These are phyloP conservation scores for Erannis defoliaria DNA, from an alignment of 2,888 invertebrate genomes.

Conservation along the genomic window DNA sequence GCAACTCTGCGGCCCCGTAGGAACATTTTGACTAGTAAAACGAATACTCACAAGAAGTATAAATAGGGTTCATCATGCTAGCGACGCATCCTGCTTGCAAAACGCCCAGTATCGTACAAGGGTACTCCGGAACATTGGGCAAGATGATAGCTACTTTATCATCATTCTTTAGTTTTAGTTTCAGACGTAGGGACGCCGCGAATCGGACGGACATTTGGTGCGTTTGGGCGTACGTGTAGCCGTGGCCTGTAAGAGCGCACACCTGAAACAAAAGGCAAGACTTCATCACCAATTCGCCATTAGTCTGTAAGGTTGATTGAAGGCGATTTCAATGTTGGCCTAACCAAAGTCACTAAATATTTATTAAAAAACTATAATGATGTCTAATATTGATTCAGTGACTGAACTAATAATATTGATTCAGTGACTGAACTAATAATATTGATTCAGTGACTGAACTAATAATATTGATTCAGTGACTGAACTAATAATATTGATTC, in stretches of 20 bases:
- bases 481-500: no score
- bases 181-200: conserved; percentile 88
- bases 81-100: conserved; percentile 89
- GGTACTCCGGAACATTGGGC: conserved; percentile 92
- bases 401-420: no score
- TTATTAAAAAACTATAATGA: no score
- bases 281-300: no score
- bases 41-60: conserved; percentile 66
- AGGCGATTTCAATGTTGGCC: no score
- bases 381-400: no score
- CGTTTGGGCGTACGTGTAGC: conserved; percentile 90
- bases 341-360: no score
- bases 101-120: conserved; percentile 88
- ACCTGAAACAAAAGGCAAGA: conserved; percentile 80
- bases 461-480: no score
- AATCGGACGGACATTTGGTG: conserved; percentile 88
- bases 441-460: no score
- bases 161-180: conserved; percentile 88
- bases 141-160: conserved; percentile 90
- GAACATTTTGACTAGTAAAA: neutral
- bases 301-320: no score
- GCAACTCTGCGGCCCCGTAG: no score
- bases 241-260: conserved; percentile 90
- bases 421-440: no score
- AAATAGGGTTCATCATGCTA: conserved; percentile 90